Base-by-base conservation (phyloP, 2,888 invertebrate genomes). In the Aspidiotus rigidus region DNA sequence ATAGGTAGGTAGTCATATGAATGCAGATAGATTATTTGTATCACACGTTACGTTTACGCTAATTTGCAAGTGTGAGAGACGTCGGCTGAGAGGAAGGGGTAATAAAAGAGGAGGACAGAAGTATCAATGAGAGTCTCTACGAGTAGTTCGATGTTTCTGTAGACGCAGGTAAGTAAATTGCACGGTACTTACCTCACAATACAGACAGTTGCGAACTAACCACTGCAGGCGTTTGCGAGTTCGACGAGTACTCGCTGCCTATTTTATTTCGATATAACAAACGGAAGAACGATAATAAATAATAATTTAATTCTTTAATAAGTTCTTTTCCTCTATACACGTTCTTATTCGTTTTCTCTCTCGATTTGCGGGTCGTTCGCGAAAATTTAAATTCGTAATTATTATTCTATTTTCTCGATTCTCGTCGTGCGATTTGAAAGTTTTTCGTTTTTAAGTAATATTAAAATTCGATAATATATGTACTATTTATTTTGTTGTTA, bases 81-180 rank as follows among this genome's bases (percentile, higher is more conserved):
- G 49, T 13, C 10, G 49, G n/a, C 11, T 6, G 49, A 49, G 49
- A 49, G 49, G 49, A 49, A 49, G 49, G 49, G 49, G 49, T 49
- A 66, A 66, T 42, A 66, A 66, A 66, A 60, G 67, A 67, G 60
- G 67, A 67, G 67, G 67, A 67, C 59, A 67, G 67, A 67, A 44
- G 39, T 42, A 59, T 59, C 59, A 67, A 60, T 59, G 67, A 59
- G 67, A 67, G 67, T 67, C 59, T 67, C 59, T 67, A 7, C 17
- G 10, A 13, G n/a, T 55, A 56, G 64, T 64, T 39, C 44, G 64
- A 64, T 64, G 64, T 64, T 40, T 41, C 41, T 53, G 54, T 55
- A 42, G 42, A 49, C 44, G 44, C 67, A 67, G 67, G 60, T 59
- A 67, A 67, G 67, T 60, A 67, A 67, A 67, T 67, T 67, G 67